Conservation (phyloP, 1,140 invertebrate species). For the Euglossa dilemma region DNA sequence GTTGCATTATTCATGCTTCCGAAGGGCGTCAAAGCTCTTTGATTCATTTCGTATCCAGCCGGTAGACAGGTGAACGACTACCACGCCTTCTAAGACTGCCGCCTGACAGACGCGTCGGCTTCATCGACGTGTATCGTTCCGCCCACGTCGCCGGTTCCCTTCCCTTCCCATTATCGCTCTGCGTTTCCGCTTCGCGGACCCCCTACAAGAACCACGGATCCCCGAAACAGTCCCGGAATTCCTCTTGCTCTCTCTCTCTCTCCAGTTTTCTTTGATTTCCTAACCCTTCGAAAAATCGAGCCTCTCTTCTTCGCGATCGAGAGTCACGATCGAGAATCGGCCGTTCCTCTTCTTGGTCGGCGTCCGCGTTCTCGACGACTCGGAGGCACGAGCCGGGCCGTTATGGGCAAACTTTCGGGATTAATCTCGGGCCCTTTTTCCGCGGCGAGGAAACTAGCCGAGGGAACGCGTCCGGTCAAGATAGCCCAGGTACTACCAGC, state of each 20-base stretch:
- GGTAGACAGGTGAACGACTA: constrained; percentile 62
- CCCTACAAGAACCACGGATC: no score
- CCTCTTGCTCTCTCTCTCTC: no score
- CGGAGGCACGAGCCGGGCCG: neutral
- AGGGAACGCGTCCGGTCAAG: neutral
- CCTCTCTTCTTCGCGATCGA: no score
- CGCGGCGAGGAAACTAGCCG: neutral
- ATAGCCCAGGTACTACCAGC: neutral
- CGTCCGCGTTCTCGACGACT: neutral
- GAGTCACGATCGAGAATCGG: no score
- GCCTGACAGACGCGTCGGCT: constrained; percentile 56
- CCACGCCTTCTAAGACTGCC: constrained; percentile 49
- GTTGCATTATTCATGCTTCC: constrained; percentile 78
- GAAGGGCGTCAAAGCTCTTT: constrained; percentile 77
- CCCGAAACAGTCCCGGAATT: no score
- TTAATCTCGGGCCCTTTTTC: constrained; percentile 37
- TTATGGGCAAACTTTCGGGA: constrained; percentile 8
- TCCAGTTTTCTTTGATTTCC: no score
- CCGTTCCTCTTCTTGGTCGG: neutral
- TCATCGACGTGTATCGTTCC: constrained; percentile 30
- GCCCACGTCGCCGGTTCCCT: neutral
- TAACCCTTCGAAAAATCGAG: no score
- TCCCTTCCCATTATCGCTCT: neutral
- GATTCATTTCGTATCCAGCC: constrained; percentile 76
- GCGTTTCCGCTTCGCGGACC: no score